Conservation (phyloP, 2,888 invertebrate species). For the Orgyia antiqua region DNA sequence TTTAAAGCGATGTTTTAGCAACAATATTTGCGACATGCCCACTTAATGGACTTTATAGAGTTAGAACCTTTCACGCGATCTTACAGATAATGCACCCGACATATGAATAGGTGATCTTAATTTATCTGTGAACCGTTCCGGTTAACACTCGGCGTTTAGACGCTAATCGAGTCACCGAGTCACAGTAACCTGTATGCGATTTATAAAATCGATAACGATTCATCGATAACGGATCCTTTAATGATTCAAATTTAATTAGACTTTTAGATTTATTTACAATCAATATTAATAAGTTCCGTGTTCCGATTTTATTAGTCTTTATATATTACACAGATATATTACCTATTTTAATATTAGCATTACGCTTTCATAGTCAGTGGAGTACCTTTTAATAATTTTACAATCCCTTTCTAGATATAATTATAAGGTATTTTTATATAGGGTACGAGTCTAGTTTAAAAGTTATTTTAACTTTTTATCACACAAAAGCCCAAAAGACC, state of each 20-base stretch:
- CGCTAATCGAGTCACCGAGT: constrained; percentile 64
- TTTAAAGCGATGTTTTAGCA: constrained; percentile 53
- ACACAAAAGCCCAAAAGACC: too few relatives aligned
- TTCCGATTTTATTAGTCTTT: too few relatives aligned
- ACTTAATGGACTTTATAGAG: constrained; percentile 63
- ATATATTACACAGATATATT: too few relatives aligned
- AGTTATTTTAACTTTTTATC: too few relatives aligned
- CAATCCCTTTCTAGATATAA: too few relatives aligned
- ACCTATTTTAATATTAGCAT: too few relatives aligned
- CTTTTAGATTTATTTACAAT: constrained; percentile 32
- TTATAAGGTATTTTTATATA: too few relatives aligned
- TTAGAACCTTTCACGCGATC: constrained; percentile 60
- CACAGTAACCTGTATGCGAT: constrained; percentile 57
- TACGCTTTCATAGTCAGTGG: too few relatives aligned
- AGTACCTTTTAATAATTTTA: too few relatives aligned
- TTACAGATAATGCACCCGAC: constrained; percentile 59
- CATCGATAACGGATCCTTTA: constrained; percentile 47
- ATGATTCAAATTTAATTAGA: constrained; percentile 41
- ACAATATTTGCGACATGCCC: constrained; percentile 54
- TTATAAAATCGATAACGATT: constrained; percentile 51
- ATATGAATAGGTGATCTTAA: constrained; percentile 74
- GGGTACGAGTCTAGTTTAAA: too few relatives aligned
- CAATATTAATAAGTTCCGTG: too few relatives aligned
- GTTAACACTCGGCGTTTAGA: constrained; percentile 56
- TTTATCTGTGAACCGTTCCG: constrained; percentile 67